These are phyloP conservation scores for Hyalella azteca DNA, from an alignment of 2,888 invertebrate species.

Conservation along the genomic window DNA sequence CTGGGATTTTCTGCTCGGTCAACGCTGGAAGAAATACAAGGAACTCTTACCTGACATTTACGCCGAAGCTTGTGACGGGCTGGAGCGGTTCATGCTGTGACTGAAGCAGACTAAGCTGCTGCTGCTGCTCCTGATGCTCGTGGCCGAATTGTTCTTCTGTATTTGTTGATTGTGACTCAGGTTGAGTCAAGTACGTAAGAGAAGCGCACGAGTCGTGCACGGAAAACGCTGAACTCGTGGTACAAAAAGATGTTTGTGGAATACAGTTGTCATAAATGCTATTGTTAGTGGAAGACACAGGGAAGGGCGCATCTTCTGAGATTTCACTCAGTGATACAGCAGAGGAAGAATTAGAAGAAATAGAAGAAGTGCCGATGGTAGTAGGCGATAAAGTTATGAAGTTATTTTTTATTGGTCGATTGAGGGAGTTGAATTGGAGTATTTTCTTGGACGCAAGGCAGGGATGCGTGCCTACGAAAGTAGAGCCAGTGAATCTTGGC, in stretches of 20 bases:
- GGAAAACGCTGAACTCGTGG: background rate
- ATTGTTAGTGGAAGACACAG: constrained; percentile 20
- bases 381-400: constrained; percentile 15
- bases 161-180: background rate
- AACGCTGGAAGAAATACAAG: background rate
- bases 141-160: background rate
- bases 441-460: constrained; percentile 16
- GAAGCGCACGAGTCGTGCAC: background rate
- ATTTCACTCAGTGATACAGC: constrained; percentile 25
- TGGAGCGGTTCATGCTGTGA: background rate
- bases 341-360: constrained; percentile 31
- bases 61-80: background rate
- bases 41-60: constrained; percentile 19
- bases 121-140: background rate
- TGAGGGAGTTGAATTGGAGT: constrained; percentile 12
- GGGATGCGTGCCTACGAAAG: constrained; percentile 24
- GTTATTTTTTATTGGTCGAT: background rate
- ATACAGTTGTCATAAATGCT: constrained; percentile 13
- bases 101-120: background rate
- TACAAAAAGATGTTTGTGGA: constrained; percentile 21
- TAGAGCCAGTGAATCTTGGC: background rate
- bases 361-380: constrained; percentile 12
- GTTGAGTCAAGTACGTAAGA: background rate
- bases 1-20: background rate
- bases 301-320: constrained; percentile 25